Conservation (phyloP, 2,113 vertebrate genomes). For the Pipa parva region DNA sequence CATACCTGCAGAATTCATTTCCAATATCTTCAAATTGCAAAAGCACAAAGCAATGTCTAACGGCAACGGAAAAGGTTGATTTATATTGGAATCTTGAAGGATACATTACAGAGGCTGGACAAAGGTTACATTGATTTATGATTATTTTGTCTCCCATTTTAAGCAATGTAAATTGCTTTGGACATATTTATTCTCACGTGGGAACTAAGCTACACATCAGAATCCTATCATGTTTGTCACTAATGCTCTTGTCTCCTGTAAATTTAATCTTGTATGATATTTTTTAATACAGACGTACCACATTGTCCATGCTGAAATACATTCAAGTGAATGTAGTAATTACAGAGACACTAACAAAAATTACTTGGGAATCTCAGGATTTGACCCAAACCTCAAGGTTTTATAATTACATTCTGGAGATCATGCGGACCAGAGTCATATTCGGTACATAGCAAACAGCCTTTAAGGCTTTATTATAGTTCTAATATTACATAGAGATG, state of each 20-base stretch:
- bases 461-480: too few relatives aligned
- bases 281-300: not conserved
- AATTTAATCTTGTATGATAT: not conserved
- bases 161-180: not conserved
- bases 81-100: not conserved
- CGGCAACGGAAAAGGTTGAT: not conserved
- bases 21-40: not conserved
- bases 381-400: too few relatives aligned
- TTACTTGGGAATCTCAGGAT: too few relatives aligned
- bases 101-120: not conserved
- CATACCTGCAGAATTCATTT: not conserved
- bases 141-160: slow-evolving; percentile 3
- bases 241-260: not conserved
- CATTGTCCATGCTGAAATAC: not conserved
- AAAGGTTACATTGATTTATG: not conserved
- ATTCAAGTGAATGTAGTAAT: too few relatives aligned
- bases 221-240: not conserved
- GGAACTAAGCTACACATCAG: not conserved
- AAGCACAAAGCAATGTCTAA: not conserved
- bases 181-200: not conserved
- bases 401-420: too few relatives aligned
- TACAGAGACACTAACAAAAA: too few relatives aligned
- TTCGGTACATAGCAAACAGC: too few relatives aligned
- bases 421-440: too few relatives aligned
- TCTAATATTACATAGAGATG: too few relatives aligned